phyloP scores from a whole-genome alignment of 2,113 vertebrate species.

The pig (Sus scrofa) region T2T-Sscrofa CM000830.6:37657501-37658000 shows the following conservation, averaged over 20 bases:
- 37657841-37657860: slow-evolving; percentile 17
- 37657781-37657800: slow-evolving; percentile 41
- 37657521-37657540: slow-evolving; percentile 29
- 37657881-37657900: slow-evolving; percentile 16
- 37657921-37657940: not conserved
- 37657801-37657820: not conserved
- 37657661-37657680: not conserved
- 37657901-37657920: slow-evolving; percentile 30
- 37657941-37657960: slow-evolving; percentile 26
- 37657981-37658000: not conserved
- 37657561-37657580: slow-evolving; percentile 34
- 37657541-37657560: not conserved
- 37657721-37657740: slow-evolving; percentile 10
- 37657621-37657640: slow-evolving; percentile 24
- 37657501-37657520: slow-evolving; percentile 18
- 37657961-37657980: slow-evolving; percentile 26
- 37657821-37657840: slow-evolving; percentile 3
- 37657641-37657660: not conserved
- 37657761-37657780: not conserved
- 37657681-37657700: not conserved
- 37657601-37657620: not conserved
- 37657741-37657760: slow-evolving; percentile 1
- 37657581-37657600: slow-evolving; percentile 48
- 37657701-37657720: slow-evolving; percentile 16
- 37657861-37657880: slow-evolving; percentile 26